Evolutionary conservation across 2,797 vertebrate genomes (phyloP).

Genomic region (Anas capensis): DNA sequence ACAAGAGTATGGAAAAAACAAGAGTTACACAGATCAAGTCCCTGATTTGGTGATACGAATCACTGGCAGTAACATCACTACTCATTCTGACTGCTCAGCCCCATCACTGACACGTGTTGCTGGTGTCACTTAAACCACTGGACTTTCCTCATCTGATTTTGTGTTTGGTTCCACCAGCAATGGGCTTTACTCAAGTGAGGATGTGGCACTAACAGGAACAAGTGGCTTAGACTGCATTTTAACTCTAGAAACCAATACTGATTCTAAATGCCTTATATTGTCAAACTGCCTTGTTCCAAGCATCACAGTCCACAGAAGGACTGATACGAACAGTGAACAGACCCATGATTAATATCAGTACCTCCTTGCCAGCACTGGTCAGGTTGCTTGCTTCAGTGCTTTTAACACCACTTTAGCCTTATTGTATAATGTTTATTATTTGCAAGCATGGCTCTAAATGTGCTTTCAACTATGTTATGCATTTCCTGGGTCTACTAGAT

Average conservation of each 20-base stretch:
- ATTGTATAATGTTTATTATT: background rate
- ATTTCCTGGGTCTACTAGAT: background rate
- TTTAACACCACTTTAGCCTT: background rate
- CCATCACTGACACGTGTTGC: background rate
- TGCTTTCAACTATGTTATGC: background rate
- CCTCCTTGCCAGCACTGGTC: background rate
- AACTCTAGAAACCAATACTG: background rate
- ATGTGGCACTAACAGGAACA: background rate
- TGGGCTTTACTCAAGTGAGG: background rate
- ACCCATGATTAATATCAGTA: background rate
- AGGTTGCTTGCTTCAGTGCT: background rate
- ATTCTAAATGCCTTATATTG: background rate
- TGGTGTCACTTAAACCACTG: background rate
- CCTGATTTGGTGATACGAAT: background rate
- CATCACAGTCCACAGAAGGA: background rate
- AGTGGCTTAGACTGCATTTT: background rate
- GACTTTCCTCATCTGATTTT: background rate
- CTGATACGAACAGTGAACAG: background rate
- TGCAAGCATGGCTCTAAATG: background rate
- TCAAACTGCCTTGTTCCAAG: background rate
- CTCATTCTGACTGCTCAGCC: background rate
- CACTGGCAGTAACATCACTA: background rate
- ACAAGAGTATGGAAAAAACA: background rate
- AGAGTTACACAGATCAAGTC: background rate
- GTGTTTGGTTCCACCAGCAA: fast-evolving